Base-by-base conservation (phyloP, 2,797 vertebrate genomes). In the Microctenopoma stevenorrisi region DNA sequence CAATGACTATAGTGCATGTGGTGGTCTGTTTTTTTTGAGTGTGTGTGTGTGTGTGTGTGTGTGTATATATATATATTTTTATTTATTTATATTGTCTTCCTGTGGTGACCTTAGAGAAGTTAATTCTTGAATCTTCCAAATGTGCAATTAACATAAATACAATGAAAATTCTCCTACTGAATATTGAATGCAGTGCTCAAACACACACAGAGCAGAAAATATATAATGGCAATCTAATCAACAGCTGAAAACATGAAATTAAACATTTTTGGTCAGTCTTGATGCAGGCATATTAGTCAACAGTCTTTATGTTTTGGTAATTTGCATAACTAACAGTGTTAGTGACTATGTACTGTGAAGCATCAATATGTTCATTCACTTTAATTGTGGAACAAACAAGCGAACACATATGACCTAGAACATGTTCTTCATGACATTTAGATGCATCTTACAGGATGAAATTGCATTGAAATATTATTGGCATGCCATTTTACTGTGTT, bases 301-400 rank as follows among this genome's bases (percentile, higher is more conserved):
- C 18, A 12, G 46, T 71, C 40, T 77, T 64, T 61, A 44, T 61
- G 50, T 30, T 47, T 73, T 48, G 43, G 74, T 69, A 28, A 82
- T 88, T 76, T 85, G 51, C 74, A 66, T 75, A n/a, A 35, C 28
- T 70, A 68, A 58, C 86, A 90, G 91, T 86, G 85, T 73, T 78
- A 87, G 48, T 57, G 67, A 8, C 22, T 48, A 63, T 82, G 55
- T 74, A 60, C 63, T 57, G 64, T 58, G 68, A 74, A 71, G 71
- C 60, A 25, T 65, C 63, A 79, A 85, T 81, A 81, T 88, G 78
- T 82, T 74, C 64, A 79, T 52, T 86, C 77, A 81, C 53, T 79
- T 62, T 85, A 86, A 84, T 76, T 76, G 68, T 76, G 42, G 49
- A 69, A 69, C 28, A 55, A 55, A 61, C 38, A 80, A 61, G 56